phyloP scores from a whole-genome alignment of 2,113 vertebrate genomes.

The Xerus inauris region DNA sequence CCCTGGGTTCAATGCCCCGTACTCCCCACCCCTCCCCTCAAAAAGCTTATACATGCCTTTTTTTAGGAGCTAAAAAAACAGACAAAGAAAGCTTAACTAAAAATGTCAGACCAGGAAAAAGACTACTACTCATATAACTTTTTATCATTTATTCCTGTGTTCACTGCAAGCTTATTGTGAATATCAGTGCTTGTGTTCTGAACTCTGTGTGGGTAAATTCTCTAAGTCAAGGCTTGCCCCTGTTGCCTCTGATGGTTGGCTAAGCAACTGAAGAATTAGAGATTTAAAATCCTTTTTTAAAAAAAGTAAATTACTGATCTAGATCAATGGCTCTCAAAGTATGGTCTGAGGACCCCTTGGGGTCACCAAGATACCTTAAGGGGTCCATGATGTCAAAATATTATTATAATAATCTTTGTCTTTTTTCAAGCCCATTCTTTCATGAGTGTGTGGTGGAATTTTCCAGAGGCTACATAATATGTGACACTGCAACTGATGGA shows the following conservation, averaged over 20 bases:
- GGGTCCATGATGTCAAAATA: neutral
- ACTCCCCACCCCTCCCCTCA: no score
- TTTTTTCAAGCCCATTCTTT: neutral
- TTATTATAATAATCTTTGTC: neutral
- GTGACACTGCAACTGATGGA: neutral
- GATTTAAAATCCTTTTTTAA: neutral
- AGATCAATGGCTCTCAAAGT: neutral
- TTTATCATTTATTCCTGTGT: neutral
- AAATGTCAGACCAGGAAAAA: conserved; percentile 55
- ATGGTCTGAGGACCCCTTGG: neutral
- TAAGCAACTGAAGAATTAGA: neutral
- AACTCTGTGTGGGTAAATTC: neutral
- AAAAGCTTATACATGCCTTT: neutral
- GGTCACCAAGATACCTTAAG: neutral
- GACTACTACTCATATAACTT: neutral
- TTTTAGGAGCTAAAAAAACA: no score
- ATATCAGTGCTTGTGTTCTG: neutral
- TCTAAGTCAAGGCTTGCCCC: neutral
- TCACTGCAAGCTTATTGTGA: neutral
- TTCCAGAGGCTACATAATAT: neutral
- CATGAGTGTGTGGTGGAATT: neutral
- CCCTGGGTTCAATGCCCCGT: no score
- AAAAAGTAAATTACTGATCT: neutral
- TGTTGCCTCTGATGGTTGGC: neutral
- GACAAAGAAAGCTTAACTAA: conserved; percentile 18